Evolutionary conservation across 2,797 vertebrate species (phyloP), one percentile per base, ranked within the genome.

Genomic region (Arnoldichthys spilopterus): DNA sequence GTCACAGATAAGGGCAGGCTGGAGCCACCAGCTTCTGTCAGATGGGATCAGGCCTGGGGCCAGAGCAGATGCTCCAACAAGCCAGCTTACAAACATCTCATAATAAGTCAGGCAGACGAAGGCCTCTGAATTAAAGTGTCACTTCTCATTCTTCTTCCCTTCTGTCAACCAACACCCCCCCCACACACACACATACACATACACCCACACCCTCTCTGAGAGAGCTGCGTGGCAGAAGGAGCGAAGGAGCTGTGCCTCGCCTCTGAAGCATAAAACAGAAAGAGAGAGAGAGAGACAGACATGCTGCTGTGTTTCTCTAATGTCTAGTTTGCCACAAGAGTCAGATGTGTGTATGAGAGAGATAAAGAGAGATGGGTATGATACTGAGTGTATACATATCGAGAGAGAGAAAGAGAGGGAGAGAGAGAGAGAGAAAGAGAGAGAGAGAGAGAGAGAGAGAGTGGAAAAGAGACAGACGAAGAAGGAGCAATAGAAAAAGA

Each of bases 111-210:
- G 89, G 88, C 91, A 92, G 91, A 91, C 91, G 92, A 92, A 91
- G 87, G 92, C 88, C 86, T 89, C 91, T 84, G 90, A 94, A 95
- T 94, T 94, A 92, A 94, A 94, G 90, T 94, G 93, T 95, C 94
- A 94, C 92, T 93, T 93, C 91, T 94, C 91, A 94, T 94, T 94
- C 92, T 89, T 90, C 88, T 90, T 89, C 84, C 89, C 90, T 91
- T 94, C 91, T 88, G 81, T 93, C 91, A 91, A 90, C 75, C 71
- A 72, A 64, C 64, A 32, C 71, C 45, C 75, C 15, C 20, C 59
- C 18, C 59, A 34, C 30, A 62, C 16, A 62, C 22, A 51, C 49
- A 51, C 49, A 51, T 11, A 47, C n/a, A 20, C 43, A 53, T 24
- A 26, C 34, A 68, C 37, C 26, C 63, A 40, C 59, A 47, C 51